A percentile compares a stretch with the other conserved stretches of the same genome.
Evolutionary conservation across 2,797 vertebrate genomes (phyloP).

Genomic region (Gadopsis marmoratus): DNA sequence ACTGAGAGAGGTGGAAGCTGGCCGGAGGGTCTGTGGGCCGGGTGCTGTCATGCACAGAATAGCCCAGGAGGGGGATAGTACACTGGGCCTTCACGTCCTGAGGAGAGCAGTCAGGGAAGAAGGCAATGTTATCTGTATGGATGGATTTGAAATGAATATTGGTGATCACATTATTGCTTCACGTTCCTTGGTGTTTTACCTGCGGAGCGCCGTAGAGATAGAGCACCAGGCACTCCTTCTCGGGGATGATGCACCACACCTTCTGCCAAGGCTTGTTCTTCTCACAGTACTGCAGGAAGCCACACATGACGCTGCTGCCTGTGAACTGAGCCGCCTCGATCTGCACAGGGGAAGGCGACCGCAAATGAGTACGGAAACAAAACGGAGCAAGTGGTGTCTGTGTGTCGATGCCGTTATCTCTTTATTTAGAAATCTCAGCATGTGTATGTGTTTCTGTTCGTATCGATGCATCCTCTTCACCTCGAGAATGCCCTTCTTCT

Average conservation of each 20-base stretch:
- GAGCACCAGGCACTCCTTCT: conserved; percentile 94
- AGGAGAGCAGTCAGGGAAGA: conserved; percentile 6
- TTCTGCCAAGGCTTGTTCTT: conserved; percentile 97
- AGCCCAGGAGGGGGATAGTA: conserved; percentile 96
- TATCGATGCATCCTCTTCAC: conserved; percentile 54
- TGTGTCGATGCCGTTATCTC: background rate
- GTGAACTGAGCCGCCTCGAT: conserved; percentile 96
- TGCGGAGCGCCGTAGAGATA: conserved; percentile 97
- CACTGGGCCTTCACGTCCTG: conserved; percentile 97
- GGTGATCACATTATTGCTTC: background rate
- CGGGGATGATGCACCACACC: conserved; percentile 97
- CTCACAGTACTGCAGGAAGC: conserved; percentile 97
- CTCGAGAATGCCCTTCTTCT: conserved; percentile 96
- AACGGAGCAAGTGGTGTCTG: background rate
- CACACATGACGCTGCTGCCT: conserved; percentile 94
- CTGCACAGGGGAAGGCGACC: conserved; percentile 72
- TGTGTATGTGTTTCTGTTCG: too few relatives aligned
- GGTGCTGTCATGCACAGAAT: conserved; percentile 88
- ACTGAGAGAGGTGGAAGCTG: conserved; percentile 95
- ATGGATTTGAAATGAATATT: background rate
- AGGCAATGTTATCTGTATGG: too few relatives aligned
- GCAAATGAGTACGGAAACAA: background rate
- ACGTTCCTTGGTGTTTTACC: conserved; percentile 74
- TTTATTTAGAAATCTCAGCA: background rate
- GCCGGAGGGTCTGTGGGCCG: conserved; percentile 88